Base-by-base conservation (phyloP, 2,797 vertebrate genomes). In the Anabas testudineus region DNA sequence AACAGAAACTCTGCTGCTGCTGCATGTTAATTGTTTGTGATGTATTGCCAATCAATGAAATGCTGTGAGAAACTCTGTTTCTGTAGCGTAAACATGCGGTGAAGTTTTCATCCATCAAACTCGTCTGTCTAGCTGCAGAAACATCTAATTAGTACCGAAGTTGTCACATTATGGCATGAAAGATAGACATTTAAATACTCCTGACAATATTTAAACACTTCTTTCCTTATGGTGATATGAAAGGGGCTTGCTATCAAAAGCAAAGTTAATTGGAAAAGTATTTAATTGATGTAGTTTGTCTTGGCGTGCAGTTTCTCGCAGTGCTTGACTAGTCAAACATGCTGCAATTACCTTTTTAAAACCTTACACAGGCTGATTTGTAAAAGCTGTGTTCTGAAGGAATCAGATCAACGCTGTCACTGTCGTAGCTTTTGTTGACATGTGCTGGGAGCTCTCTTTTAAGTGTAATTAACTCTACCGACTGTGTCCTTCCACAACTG, bases 101-200 rank as follows among this genome's bases (percentile, higher is more conserved):
- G n/a, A 70, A 36, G 41, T 61, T 55, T 72, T 62, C 10, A 56
- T 61, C 13, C 26, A 28, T 21, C n/a, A 48, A 61, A 58, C 4
- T 49, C 32, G 57, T 53, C 52, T 18, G 32, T 59, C 43, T 18
- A 7, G 18, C 52, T 15, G 18, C 63, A 36, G 62, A 61, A 37
- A 57, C 41, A 80, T 73, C 69, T 46, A 32, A 80, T 55, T 76
- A 74, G 14, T 13, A 34, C 42, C 58, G 24, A 10, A 24, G 66
- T 45, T 47, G 30, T 39, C 57, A 47, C 28, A 32, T 56, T 5
- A 64, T 41, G 5, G 21, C 21, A 32, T 22, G n/a, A 34, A 26
- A 37, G 14, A 54, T 43, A 32, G 47, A 57, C 21, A 66, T 64
- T 73, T 51, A 58, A 61, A 64, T 47, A 51, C 28, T 18, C 15